Evolutionary conservation across 2,888 invertebrate genomes (phyloP).

Genomic region (Lasioglossum figueresi): DNA sequence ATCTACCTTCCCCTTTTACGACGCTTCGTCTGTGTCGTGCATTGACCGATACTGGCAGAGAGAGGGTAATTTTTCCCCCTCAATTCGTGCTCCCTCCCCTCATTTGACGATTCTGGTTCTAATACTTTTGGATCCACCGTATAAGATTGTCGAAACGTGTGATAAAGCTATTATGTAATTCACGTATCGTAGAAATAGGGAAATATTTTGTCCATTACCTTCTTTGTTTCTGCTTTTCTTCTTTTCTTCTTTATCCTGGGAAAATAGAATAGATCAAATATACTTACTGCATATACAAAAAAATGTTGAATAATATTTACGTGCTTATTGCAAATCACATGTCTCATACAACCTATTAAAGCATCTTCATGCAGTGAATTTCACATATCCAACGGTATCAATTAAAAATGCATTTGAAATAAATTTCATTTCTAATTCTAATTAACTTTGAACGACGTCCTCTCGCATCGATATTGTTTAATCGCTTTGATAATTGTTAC

Average conservation of each 20-base stretch:
- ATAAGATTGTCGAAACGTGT: not conserved
- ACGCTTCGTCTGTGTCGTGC: no score
- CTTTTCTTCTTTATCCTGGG: constrained; percentile 93
- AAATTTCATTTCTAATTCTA: constrained; percentile 2
- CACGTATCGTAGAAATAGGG: not conserved
- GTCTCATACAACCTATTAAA: constrained; percentile 15
- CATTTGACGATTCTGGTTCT: not conserved
- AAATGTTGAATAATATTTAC: constrained; percentile 29
- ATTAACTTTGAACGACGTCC: not conserved
- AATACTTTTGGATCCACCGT: not conserved
- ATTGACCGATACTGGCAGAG: no score
- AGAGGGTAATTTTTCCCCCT: no score
- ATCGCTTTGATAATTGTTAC: not conserved
- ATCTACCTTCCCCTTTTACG: no score
- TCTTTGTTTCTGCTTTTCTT: constrained; percentile 95
- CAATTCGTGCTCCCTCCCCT: no score
- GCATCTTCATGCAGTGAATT: constrained; percentile 41
- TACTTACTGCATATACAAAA: constrained; percentile 28
- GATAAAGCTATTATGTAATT: constrained; percentile 1
- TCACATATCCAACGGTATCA: constrained; percentile 6
- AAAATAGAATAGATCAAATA: constrained; percentile 75
- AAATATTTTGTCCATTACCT: constrained; percentile 86
- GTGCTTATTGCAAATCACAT: constrained; percentile 42
- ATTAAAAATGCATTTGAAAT: constrained; percentile 9
- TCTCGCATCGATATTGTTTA: not conserved